Base-by-base conservation (phyloP, 2,888 invertebrate species). In the Luffia ferchaultella region DNA sequence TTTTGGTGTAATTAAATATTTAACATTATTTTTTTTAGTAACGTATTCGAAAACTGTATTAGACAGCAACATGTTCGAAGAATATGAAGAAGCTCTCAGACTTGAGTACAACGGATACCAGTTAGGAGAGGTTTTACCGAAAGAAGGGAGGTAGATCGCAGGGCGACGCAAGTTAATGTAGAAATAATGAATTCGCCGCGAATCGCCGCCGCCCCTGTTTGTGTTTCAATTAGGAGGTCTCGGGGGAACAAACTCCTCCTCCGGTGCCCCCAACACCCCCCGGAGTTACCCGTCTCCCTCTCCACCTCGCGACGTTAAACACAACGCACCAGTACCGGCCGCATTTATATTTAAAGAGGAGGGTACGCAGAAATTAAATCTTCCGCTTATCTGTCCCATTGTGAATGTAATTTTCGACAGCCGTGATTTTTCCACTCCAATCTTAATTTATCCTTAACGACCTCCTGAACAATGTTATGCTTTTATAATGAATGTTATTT, bases 201-300 rank as follows among this genome's bases (percentile, higher is more conserved):
- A 78, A 76, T 67, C 68, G 65, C 61, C 67, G 48, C 62, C 65
- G 55, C 73, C 77, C 76, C 71, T 77, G 72, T 80, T 83, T 83
- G 82, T 80, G 72, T 84, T 84, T 83, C 83, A 83, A 84, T 84
- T 83, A 82, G 69, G 64, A 60, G 58, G 58, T 67, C 73, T 71
- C 68, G 19, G 45, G 64, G 69, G 72, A 59, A 57, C 55, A 53
- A 59, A 58, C 60, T 51, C 53, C 43, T 20, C 17, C 19, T n/a
- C 18, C n/a, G 16, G 18, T 16, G 19, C 42, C 47, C 43, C 49
- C 15, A 19, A 17, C 20, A 57, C 58, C 48, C 18, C 15, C 30
- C 45, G 20, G 16, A 9, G 18, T 19, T 58, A 59, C 61, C 62
- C 64, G 66, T 64, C 46, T 12, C 30, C 30, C 5, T 57, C 46